Base-by-base conservation (phyloP, 2,888 invertebrate species). In the Agrochola macilenta region DNA sequence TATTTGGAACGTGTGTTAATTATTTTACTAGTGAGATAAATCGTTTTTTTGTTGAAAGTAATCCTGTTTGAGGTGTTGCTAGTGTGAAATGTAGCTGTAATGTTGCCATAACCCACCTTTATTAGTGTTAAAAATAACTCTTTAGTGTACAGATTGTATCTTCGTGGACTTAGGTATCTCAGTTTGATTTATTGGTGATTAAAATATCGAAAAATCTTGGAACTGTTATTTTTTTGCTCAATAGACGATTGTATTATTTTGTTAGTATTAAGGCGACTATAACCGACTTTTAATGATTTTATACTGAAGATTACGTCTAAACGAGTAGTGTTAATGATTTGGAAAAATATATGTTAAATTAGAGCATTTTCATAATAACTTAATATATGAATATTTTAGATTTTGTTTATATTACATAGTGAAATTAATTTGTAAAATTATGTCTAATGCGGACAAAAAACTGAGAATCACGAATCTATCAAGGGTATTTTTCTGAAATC, bases 1-100 rank as follows among this genome's bases (percentile, higher is more conserved):
- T 73, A 79, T 86, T 64, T 70, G 65, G 75, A 69, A 69, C 78
- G 72, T 81, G 80, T 86, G 68, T 83, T 84, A 78, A 81, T 79
- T 68, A 77, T 78, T 79, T 84, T 60, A 76, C 35, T 76, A 35
- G 66, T 73, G 52, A 78, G 54, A 76, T 78, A 77, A 69, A 77
- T 84, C 20, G 61, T 39, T 57, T 74, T 85, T 75, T 87, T 76
- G 43, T 73, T 75, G 49, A 58, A 30, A 64, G 23, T 63, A 64
- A 83, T 74, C 79, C 26, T 52, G 71, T 78, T 83, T 69, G 30
- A 60, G 60, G 64, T 72, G 85, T 82, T 85, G 58, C 60, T 49
- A 70, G 70, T 71, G 61, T 66, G 65, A 73, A 64, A 65, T 64
- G 1, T 46, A 43, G n/a, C 23, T 35, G 35, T 57, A 35, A 46